These are phyloP conservation scores for Anguilla rostrata DNA, from an alignment of 2,113 vertebrate species.

Conservation along the genomic window DNA sequence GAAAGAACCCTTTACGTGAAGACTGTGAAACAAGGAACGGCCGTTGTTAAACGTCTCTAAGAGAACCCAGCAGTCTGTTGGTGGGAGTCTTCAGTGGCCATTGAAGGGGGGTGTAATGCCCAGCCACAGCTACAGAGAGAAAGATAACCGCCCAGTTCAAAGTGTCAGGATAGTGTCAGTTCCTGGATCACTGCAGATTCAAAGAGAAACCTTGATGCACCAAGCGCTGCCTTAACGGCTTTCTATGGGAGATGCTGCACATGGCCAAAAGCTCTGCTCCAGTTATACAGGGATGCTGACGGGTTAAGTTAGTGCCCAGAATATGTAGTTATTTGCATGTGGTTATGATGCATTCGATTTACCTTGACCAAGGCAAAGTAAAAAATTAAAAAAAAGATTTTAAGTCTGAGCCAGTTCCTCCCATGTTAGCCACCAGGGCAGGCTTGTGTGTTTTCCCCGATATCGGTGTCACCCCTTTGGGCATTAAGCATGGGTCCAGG, in stretches of 20 bases:
- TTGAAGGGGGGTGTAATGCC: neutral
- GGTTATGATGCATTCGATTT: neutral
- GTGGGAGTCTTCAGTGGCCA: neutral
- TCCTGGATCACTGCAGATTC: slow-evolving; percentile 64
- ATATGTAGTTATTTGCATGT: neutral
- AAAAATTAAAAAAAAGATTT: neutral
- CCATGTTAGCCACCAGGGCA: neutral
- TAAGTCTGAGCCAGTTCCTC: neutral
- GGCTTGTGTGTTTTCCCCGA: neutral
- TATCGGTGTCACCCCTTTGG: neutral
- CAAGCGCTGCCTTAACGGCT: slow-evolving; percentile 58
- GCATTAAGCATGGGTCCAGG: neutral
- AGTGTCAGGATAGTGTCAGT: neutral
- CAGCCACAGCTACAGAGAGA: neutral
- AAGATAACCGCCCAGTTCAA: neutral
- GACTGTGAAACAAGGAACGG: neutral
- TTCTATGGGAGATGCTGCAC: slow-evolving; percentile 24
- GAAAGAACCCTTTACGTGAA: neutral
- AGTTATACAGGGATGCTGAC: neutral
- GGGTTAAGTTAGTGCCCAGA: neutral
- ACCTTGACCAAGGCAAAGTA: neutral
- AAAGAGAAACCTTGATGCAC: slow-evolving; percentile 49
- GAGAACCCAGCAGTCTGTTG: neutral
- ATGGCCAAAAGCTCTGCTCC: neutral
- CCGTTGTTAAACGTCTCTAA: neutral